These are phyloP conservation scores for Pandemis heparana DNA, from an alignment of 2,888 invertebrate genomes.

Conservation along the genomic window DNA sequence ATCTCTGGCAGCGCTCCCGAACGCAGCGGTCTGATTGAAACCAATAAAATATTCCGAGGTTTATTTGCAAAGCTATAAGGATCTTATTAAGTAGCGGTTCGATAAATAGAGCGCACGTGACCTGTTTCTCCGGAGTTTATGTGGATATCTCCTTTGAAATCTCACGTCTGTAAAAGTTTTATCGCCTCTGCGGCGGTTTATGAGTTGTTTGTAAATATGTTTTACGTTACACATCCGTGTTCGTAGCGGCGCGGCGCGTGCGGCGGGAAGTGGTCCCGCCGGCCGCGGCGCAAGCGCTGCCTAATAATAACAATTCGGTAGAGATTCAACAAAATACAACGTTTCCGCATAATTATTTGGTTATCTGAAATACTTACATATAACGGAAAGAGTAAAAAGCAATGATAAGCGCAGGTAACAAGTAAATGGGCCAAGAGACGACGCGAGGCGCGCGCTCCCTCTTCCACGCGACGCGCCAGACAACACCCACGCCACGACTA, in stretches of 20 bases:
- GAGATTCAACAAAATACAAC: not conserved
- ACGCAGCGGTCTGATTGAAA: conserved; percentile 23
- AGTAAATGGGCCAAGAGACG: too few relatives aligned
- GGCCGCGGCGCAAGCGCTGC: not conserved
- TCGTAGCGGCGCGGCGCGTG: not conserved
- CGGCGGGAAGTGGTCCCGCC: conserved; percentile 15
- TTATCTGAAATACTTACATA: too few relatives aligned
- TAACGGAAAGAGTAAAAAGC: too few relatives aligned
- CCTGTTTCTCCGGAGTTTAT: conserved; percentile 10
- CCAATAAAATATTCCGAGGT: conserved; percentile 28
- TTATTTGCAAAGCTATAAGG: conserved; percentile 31
- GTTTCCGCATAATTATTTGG: too few relatives aligned
- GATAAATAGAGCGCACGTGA: conserved; percentile 15
- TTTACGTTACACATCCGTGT: conserved; percentile 25
- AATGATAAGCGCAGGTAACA: too few relatives aligned
- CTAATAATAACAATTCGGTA: not conserved
- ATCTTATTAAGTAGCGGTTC: conserved; percentile 33
- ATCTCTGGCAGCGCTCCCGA: conserved; percentile 24
- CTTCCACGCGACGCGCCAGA: too few relatives aligned
- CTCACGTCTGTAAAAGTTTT: conserved; percentile 5
- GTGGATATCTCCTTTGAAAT: conserved; percentile 20
- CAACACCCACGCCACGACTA: too few relatives aligned
- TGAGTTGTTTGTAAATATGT: conserved; percentile 40
- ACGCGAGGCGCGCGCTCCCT: too few relatives aligned
- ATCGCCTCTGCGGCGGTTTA: conserved; percentile 24